These are phyloP conservation scores for Muscidifurax raptorellus DNA, from an alignment of 1,140 invertebrate species.

Conservation along the genomic window DNA sequence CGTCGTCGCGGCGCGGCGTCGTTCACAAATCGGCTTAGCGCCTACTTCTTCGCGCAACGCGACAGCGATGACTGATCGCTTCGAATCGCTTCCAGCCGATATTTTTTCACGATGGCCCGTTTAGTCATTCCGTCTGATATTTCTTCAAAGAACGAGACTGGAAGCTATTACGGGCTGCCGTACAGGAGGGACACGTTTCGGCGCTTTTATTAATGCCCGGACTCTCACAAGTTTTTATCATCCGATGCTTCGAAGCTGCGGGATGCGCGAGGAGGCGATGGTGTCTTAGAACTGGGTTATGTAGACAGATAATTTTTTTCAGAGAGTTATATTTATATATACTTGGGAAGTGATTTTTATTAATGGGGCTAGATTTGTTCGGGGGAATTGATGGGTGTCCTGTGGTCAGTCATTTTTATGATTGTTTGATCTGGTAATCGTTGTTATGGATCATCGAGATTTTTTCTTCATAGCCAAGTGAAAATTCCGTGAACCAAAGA, in stretches of 20 bases:
- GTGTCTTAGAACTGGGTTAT: not conserved
- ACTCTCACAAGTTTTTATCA: not conserved
- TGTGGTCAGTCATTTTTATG: not conserved
- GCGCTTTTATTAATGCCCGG: slow-evolving; percentile 19
- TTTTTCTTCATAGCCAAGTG: not conserved
- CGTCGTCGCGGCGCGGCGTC: not conserved
- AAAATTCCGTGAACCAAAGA: too few species aligned
- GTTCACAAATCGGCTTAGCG: slow-evolving; percentile 40
- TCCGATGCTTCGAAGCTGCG: not conserved
- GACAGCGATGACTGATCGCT: slow-evolving; percentile 20
- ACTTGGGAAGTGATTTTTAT: not conserved
- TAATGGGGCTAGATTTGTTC: slow-evolving; percentile 6
- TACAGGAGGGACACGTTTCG: not conserved
- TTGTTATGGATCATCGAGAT: not conserved
- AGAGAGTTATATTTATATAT: not conserved
- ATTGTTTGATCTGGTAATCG: not conserved
- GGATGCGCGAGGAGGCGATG: too few species aligned
- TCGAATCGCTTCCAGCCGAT: slow-evolving; percentile 10
- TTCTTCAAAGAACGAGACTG: not conserved
- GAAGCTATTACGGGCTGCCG: too few species aligned
- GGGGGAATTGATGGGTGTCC: not conserved
- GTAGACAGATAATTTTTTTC: not conserved
- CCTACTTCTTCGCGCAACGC: not conserved
- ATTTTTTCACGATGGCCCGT: not conserved
- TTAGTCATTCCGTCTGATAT: slow-evolving; percentile 22